These are phyloP conservation scores for Pseudomugil tenellus DNA, from an alignment of 2,797 vertebrate genomes.

Conservation along the genomic window DNA sequence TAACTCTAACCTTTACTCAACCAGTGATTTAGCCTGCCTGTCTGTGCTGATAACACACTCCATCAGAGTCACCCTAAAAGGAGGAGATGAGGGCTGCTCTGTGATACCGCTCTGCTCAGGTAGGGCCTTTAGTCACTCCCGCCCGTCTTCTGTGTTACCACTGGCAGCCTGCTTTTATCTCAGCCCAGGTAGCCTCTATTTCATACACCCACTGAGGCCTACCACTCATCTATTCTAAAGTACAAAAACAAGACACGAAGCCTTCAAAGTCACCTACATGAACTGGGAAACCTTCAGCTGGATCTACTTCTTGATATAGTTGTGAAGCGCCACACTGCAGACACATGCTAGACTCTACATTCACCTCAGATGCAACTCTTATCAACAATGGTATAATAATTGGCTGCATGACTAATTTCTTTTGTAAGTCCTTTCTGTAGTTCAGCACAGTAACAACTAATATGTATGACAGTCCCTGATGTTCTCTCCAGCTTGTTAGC, in stretches of 20 bases:
- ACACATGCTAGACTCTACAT: conserved; percentile 15
- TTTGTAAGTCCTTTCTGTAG: conserved; percentile 6
- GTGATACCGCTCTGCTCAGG: conserved; percentile 39
- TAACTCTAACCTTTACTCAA: conserved; percentile 76
- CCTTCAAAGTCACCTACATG: conserved; percentile 67
- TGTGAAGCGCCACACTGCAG: conserved; percentile 21
- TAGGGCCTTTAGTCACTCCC: conserved; percentile 65
- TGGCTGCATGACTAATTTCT: conserved; percentile 23
- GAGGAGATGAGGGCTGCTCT: conserved; percentile 51
- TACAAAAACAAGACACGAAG: conserved; percentile 46
- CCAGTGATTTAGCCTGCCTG: conserved; percentile 74
- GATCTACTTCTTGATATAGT: conserved; percentile 33
- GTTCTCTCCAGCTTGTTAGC: conserved; percentile 24
- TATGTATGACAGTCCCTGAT: conserved; percentile 25
- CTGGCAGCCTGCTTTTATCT: conserved; percentile 58
- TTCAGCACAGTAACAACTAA: conserved; percentile 5
- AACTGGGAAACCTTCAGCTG: conserved; percentile 49
- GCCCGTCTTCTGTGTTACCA: conserved; percentile 44
- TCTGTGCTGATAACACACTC: conserved; percentile 73
- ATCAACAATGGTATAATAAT: conserved; percentile 23
- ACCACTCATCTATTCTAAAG: conserved; percentile 56
- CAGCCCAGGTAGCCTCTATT: conserved; percentile 59
- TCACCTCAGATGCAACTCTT: conserved; percentile 13
- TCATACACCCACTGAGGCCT: conserved; percentile 64
- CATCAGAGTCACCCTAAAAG: conserved; percentile 61